Evolutionary conservation across 2,888 invertebrate species (phyloP), one percentile per base, ranked within the genome.

Genomic region (Campopleginae sp.): DNA sequence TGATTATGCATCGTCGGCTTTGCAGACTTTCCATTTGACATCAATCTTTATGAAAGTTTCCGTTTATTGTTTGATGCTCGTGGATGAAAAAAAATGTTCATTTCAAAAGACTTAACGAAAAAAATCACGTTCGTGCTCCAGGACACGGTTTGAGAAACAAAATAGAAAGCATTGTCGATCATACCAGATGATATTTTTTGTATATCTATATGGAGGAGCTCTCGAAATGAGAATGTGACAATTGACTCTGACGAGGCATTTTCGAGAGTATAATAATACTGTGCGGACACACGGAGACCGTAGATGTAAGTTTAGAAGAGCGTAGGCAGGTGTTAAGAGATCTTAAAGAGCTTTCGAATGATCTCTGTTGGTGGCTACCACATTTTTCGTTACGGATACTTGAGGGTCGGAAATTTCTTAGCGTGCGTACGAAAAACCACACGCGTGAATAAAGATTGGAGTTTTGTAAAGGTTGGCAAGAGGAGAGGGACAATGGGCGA

Each of bases 231-330:
- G 58, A 85, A 68, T 76, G 33, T 23, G 81, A 82, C 85, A 85
- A 85, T 85, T 82, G 82, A 85, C 85, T 82, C 72, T 76, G 82
- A 82, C 79, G 82, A 85, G 66, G 75, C 44, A 82, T 82, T 82
- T 66, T 79, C 75, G 27, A 79, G 82, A 27, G 42, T 66, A 33
- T 63, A 72, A 72, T 65, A 31, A 71, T 12, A 51, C 38, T 12
- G 10, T 27, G 17, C n/a, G 17, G 33, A 65, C 33, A 19, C 31
- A 76, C n/a, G 44, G 14, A 54, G 46, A 76, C 66, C 23, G 23
- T 58, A 76, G 12, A 31, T n/a, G 17, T n/a, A 23, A 61, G 19
- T 38, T 23, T 33, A 54, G 31, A 80, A 61, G 71, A n/a, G 48
- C 70, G 8, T 46, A 38, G 70, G 54, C 75, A 82, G 72, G 85